A percentile compares a stretch with the other conserved stretches of the same genome.
Conservation (phyloP, 2,888 invertebrate species). For the Keiferia lycopersicella region DNA sequence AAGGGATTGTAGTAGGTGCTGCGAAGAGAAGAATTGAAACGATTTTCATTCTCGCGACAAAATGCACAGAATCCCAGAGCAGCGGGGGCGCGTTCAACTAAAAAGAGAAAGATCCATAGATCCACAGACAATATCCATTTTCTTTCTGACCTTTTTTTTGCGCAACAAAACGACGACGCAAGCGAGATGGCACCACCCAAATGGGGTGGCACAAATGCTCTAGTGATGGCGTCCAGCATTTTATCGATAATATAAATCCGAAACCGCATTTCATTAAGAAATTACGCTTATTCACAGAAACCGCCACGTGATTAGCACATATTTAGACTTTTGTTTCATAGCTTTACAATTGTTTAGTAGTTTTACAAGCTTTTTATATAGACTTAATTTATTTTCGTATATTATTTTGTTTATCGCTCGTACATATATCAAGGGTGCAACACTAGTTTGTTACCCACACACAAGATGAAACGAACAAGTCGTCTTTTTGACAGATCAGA, state of each 20-base stretch:
- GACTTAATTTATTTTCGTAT: too few relatives aligned
- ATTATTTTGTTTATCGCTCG: too few relatives aligned
- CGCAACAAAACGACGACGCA: conserved; percentile 21
- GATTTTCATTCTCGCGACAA: conserved; percentile 39
- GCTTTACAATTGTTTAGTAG: too few relatives aligned
- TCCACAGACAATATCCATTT: conserved; percentile 45
- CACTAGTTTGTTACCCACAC: too few relatives aligned
- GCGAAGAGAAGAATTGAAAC: not conserved
- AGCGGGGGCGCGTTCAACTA: conserved; percentile 61
- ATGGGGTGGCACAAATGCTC: conserved; percentile 8
- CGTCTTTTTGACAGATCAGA: too few relatives aligned
- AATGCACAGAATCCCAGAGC: conserved; percentile 49
- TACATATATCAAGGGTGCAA: too few relatives aligned
- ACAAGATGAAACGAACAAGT: too few relatives aligned
- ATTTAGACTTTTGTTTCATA: too few relatives aligned
- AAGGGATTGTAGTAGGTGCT: conserved; percentile 36
- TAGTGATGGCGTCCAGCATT: conserved; percentile 19
- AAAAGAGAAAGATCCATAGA: conserved; percentile 65
- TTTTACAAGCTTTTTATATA: too few relatives aligned
- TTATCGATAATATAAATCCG: not conserved
- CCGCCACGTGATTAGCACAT: too few relatives aligned
- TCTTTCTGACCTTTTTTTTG: conserved; percentile 25
- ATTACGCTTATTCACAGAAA: not conserved
- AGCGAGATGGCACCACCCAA: conserved; percentile 20
- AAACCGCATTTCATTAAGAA: not conserved